phyloP scores from a whole-genome alignment of 2,888 invertebrate species.

The Creontiades dilutus region DNA sequence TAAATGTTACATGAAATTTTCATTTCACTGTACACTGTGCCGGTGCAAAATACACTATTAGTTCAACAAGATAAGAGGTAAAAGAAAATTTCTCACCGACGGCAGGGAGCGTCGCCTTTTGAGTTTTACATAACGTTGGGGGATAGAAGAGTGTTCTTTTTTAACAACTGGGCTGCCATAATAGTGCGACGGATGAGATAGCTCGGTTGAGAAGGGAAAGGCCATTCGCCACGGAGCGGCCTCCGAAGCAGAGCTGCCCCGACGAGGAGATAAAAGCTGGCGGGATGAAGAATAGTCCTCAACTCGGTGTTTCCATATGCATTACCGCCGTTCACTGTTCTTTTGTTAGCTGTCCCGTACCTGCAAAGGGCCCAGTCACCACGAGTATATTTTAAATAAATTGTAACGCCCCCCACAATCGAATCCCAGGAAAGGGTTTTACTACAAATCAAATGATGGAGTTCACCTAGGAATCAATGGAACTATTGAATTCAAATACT shows the following conservation, averaged over 20 bases:
- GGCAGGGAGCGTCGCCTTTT: background rate
- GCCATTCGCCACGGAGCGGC: conserved; percentile 23
- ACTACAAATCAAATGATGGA: too few relatives aligned
- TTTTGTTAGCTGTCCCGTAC: background rate
- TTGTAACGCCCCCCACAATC: background rate
- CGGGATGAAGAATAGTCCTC: conserved; percentile 16
- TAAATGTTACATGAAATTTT: too few relatives aligned
- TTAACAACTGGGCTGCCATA: background rate
- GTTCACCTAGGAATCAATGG: too few relatives aligned
- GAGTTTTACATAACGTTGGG: background rate
- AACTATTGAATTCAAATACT: too few relatives aligned
- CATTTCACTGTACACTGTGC: too few relatives aligned
- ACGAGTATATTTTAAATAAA: background rate
- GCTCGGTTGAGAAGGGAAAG: conserved; percentile 25
- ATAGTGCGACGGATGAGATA: conserved; percentile 13
- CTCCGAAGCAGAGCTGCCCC: background rate
- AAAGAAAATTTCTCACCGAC: background rate
- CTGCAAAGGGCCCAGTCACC: background rate
- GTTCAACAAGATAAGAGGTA: too few relatives aligned
- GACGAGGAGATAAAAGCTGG: conserved; percentile 20
- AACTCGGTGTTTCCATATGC: conserved; percentile 16
- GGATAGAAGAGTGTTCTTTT: background rate
- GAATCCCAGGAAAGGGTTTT: too few relatives aligned
- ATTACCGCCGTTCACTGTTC: conserved; percentile 10
- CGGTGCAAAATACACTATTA: too few relatives aligned